Conservation (phyloP, 2,888 invertebrate genomes). For the Philereme transversata region DNA sequence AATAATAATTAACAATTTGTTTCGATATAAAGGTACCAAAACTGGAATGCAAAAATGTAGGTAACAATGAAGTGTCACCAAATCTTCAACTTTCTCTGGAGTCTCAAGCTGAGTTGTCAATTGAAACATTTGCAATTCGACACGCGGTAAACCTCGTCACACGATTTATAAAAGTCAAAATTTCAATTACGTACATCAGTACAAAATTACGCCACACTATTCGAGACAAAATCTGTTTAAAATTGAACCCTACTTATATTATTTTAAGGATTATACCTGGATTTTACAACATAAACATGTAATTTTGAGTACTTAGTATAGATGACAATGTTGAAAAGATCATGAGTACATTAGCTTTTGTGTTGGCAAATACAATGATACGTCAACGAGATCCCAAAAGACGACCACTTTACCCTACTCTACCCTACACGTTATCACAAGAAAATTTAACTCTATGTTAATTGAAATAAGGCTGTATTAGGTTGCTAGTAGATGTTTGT, state of each 20-base stretch:
- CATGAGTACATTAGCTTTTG: constrained; percentile 80
- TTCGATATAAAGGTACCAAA: constrained; percentile 17
- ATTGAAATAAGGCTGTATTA: constrained; percentile 26
- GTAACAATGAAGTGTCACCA: constrained; percentile 37
- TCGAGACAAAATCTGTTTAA: constrained; percentile 19
- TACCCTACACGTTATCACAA: constrained; percentile 22
- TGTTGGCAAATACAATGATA: constrained; percentile 60
- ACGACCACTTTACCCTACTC: constrained; percentile 12
- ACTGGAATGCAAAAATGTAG: constrained; percentile 18
- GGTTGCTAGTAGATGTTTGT: constrained; percentile 20
- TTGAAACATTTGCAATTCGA: constrained; percentile 61
- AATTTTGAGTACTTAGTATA: constrained; percentile 69
- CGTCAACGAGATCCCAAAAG: constrained; percentile 65
- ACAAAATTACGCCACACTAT: constrained; percentile 31
- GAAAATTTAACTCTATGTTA: constrained; percentile 36
- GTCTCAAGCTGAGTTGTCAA: constrained; percentile 64
- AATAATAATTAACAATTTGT: too few species aligned
- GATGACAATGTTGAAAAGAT: constrained; percentile 79
- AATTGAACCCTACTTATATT: constrained; percentile 26
- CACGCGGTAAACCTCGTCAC: constrained; percentile 72
- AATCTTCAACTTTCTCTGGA: constrained; percentile 41
- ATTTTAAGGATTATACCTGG: constrained; percentile 1
- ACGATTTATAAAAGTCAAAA: constrained; percentile 79
- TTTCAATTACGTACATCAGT: constrained; percentile 69
- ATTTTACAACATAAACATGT: constrained; percentile 7